Base-by-base conservation (phyloP, 2,797 vertebrate species). In the Eulemur albifrons region DNA sequence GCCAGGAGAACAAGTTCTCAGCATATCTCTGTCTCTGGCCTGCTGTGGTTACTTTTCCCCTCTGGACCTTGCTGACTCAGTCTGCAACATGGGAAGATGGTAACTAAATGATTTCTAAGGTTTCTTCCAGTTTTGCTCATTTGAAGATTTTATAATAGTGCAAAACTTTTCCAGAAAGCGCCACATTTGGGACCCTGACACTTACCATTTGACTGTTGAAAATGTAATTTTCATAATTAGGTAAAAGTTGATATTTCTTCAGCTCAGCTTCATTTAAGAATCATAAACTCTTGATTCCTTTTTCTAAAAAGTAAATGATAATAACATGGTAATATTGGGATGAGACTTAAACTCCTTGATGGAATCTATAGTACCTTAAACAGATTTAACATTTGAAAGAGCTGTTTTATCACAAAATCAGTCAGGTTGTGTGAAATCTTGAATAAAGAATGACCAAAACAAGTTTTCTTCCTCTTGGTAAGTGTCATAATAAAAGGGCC, bases 371-470 rank as follows among this genome's bases (percentile, higher is more conserved):
- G 43, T 61, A 90, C 23, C 43, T 77, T 73, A 65, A 91, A 92
- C 6, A 94, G n/a, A 96, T 70, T 85, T 61, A 72, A 82, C 18
- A 59, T n/a, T 59, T 59, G 3, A 95, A 63, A 79, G 50, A 73
- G 30, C 1, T 18, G 59, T 72, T 65, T 73, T 6, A 25, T 15
- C n/a, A 54, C 63, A 67, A 40, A 94, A 63, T 91, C 17, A 75
- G 59, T 65, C 43, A 89, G 90, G 12, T 8, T 35, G 84, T 43
- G 12, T 0, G 75, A 92, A 85, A 54, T 67, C 35, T 95, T 84
- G 15, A 90, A 91, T 90, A 93, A 91, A 95, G 38, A 72, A 83
- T 67, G 30, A 92, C 30, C 25, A 75, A 96, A 88, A 10, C 8
- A 48, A 25, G 2, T 57, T 27, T 73, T 52, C 59, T 61, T 35